These are phyloP conservation scores for Apus apus DNA, from an alignment of 2,113 vertebrate genomes.

Conservation along the genomic window DNA sequence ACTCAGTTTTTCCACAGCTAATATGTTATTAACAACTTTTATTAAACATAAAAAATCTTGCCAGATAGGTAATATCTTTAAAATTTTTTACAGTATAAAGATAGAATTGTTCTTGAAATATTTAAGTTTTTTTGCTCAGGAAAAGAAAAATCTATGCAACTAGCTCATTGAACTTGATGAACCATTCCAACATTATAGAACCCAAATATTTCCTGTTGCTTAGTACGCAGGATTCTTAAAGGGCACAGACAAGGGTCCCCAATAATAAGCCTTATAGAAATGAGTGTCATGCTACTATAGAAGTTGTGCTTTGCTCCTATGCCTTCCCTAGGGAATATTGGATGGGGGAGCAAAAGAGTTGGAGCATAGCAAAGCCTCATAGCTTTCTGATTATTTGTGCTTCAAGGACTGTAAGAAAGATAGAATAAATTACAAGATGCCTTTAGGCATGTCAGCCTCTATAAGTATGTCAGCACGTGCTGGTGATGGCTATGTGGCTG, in stretches of 20 bases:
- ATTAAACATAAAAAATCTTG: not conserved
- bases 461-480: constrained; percentile 10
- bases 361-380: not conserved
- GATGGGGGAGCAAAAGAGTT: not conserved
- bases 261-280: not conserved
- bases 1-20: not conserved
- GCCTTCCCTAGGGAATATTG: not conserved
- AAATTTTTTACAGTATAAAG: not conserved
- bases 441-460: constrained; percentile 14
- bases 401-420: not conserved
- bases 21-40: not conserved
- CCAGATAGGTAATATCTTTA: not conserved
- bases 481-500: not conserved
- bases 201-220: not conserved
- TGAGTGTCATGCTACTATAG: not conserved
- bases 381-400: constrained; percentile 16
- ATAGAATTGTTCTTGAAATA: not conserved
- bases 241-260: not conserved
- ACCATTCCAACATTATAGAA: not conserved
- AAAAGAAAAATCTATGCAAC: not conserved
- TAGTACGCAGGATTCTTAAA: not conserved
- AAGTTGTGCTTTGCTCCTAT: not conserved
- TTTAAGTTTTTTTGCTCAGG: not conserved
- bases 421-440: constrained; percentile 25
- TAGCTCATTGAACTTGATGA: not conserved